Evolutionary conservation across 2,797 vertebrate genomes (phyloP).

Genomic region (Pogoniulus pusillus): DNA sequence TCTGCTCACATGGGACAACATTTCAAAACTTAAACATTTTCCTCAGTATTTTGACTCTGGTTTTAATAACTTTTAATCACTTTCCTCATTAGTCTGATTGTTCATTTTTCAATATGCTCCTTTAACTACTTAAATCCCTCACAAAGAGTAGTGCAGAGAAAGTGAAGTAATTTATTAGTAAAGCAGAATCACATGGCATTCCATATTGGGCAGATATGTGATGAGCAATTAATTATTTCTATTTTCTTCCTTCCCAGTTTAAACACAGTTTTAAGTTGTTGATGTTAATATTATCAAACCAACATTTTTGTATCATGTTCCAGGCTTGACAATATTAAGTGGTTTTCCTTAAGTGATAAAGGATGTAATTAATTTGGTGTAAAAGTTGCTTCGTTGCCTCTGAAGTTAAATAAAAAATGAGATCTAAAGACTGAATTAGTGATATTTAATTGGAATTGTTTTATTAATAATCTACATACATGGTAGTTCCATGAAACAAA

Average conservation of each 20-base stretch:
- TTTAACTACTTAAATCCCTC: conserved; percentile 56
- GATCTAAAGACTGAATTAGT: conserved; percentile 53
- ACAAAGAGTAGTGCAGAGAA: conserved; percentile 29
- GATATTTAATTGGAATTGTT: conserved; percentile 62
- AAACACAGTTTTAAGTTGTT: conserved; percentile 59
- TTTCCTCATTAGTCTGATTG: conserved; percentile 32
- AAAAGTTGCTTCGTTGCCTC: conserved; percentile 37
- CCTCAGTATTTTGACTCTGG: not conserved
- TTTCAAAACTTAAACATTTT: not conserved
- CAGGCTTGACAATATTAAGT: conserved; percentile 60
- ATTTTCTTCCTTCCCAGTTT: conserved; percentile 57
- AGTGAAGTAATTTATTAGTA: conserved; percentile 64
- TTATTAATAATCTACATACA: not conserved
- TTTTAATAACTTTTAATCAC: conserved; percentile 50
- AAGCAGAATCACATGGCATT: conserved; percentile 63
- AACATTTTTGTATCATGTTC: conserved; percentile 53
- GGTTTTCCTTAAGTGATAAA: conserved; percentile 67
- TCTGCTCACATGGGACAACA: not conserved
- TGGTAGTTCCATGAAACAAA: conserved; percentile 11
- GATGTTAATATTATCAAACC: conserved; percentile 50
- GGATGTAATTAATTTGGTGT: conserved; percentile 70
- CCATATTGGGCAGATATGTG: conserved; percentile 72
- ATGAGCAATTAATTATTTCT: conserved; percentile 73
- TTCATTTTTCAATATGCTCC: conserved; percentile 51
- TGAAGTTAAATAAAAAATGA: conserved; percentile 59